These are phyloP conservation scores for Hemicrepidius hirtus DNA, from an alignment of 2,888 invertebrate genomes.

Conservation along the genomic window DNA sequence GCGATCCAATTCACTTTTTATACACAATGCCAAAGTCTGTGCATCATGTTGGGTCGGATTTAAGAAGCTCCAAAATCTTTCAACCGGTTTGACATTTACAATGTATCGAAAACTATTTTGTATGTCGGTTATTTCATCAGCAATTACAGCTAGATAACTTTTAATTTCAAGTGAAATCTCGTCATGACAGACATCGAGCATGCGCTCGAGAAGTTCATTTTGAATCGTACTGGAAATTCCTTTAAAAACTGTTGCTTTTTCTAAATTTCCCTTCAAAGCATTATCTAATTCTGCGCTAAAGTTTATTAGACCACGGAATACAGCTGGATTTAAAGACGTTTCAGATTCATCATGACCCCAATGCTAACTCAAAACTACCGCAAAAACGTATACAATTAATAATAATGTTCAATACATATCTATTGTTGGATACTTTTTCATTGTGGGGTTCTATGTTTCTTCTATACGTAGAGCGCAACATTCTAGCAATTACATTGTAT, in stretches of 20 bases:
- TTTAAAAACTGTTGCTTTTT: constrained; percentile 60
- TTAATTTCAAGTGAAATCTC: constrained; percentile 55
- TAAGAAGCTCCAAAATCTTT: constrained; percentile 59
- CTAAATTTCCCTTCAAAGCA: constrained; percentile 58
- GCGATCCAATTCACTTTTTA: constrained; percentile 48
- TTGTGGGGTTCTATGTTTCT: constrained; percentile 47
- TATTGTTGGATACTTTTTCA: constrained; percentile 55
- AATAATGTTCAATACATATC: constrained; percentile 58
- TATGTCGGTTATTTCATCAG: constrained; percentile 51
- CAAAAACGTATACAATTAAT: constrained; percentile 65
- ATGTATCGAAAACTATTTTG: constrained; percentile 57
- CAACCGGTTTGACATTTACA: constrained; percentile 51
- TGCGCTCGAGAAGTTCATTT: constrained; percentile 63
- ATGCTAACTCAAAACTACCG: constrained; percentile 62
- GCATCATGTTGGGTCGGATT: constrained; percentile 34
- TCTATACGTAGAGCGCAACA: constrained; percentile 45
- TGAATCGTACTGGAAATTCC: constrained; percentile 62
- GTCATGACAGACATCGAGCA: constrained; percentile 60
- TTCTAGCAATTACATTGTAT: too few species aligned
- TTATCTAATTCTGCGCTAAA: constrained; percentile 60
- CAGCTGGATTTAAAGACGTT: constrained; percentile 56
- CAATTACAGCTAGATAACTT: constrained; percentile 38
- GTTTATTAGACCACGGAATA: constrained; percentile 62
- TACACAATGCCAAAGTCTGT: constrained; percentile 35
- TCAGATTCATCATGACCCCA: constrained; percentile 62